Evolutionary conservation across 2,888 invertebrate genomes (phyloP).

Genomic region (Halictus ligatus): DNA sequence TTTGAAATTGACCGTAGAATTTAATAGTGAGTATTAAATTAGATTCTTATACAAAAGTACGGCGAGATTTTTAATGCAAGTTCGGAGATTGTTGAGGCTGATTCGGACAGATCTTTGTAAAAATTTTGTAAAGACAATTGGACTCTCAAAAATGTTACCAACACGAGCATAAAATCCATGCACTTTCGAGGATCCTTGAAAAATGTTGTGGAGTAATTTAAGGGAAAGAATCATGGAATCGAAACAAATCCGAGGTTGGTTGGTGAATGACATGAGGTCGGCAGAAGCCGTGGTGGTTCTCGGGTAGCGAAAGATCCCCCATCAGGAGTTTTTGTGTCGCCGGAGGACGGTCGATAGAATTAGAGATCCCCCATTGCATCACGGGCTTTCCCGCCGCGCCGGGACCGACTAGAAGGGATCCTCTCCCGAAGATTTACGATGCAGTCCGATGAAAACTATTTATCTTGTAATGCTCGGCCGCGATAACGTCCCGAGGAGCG

Average conservation of each 20-base stretch:
- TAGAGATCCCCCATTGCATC: constrained; percentile 19
- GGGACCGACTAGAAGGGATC: constrained; percentile 63
- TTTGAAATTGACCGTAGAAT: neutral
- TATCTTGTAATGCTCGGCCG: constrained; percentile 70
- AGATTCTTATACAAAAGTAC: neutral
- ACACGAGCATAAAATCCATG: too few species aligned
- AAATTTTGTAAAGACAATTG: too few species aligned
- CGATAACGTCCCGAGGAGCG: constrained; percentile 64
- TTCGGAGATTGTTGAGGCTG: too few species aligned
- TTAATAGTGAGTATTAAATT: neutral
- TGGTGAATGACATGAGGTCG: neutral
- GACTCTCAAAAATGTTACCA: too few species aligned
- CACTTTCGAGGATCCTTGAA: too few species aligned
- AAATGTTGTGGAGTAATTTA: too few species aligned
- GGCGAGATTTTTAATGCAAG: too few species aligned
- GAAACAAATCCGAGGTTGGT: neutral
- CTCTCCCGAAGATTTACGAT: constrained; percentile 76
- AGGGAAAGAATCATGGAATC: neutral
- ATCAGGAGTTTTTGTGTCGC: constrained; percentile 17
- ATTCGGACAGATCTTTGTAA: too few species aligned
- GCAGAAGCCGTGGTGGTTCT: neutral
- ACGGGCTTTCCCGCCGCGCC: constrained; percentile 16
- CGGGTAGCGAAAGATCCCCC: neutral
- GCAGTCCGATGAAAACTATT: constrained; percentile 78
- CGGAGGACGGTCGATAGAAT: constrained; percentile 37